These are phyloP conservation scores for Salpingus planirostris DNA, from an alignment of 2,888 invertebrate species.

Conservation along the genomic window DNA sequence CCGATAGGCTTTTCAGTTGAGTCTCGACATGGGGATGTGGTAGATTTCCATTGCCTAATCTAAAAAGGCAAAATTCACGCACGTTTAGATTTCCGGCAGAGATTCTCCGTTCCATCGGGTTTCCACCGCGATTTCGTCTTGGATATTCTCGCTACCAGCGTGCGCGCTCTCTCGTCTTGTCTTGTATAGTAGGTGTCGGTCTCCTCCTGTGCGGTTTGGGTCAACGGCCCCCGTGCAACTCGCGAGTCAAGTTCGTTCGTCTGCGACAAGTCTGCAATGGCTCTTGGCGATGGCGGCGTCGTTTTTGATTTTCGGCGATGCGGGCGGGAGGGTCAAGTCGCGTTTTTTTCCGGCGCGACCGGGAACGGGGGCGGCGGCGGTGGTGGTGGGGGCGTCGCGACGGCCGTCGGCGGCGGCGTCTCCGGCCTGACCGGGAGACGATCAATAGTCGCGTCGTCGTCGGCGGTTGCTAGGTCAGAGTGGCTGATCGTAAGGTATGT, in stretches of 20 bases:
- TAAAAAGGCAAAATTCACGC: no score
- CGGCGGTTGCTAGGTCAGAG: conserved; percentile 17
- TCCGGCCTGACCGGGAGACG: conserved; percentile 14
- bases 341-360: not conserved
- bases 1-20: no score
- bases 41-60: no score
- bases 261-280: conserved; percentile 13
- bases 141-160: no score
- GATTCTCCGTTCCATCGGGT: no score
- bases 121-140: no score
- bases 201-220: no score
- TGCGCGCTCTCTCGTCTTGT: no score
- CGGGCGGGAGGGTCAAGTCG: not conserved
- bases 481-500: conserved; percentile 16
- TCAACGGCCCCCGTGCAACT: conserved; percentile 9
- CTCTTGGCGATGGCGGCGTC: not conserved
- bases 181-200: no score
- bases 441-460: conserved; percentile 17
- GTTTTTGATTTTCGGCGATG: not conserved
- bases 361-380: conserved; percentile 10
- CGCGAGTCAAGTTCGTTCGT: conserved; percentile 16
- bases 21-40: no score
- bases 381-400: conserved; percentile 16
- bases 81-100: no score
- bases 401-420: conserved; percentile 17